Percentiles rank a stretch among this genome's conserved stretches.
Conservation (phyloP, 2,888 invertebrate species). For the Rhopalosiphum nymphaeae region DNA sequence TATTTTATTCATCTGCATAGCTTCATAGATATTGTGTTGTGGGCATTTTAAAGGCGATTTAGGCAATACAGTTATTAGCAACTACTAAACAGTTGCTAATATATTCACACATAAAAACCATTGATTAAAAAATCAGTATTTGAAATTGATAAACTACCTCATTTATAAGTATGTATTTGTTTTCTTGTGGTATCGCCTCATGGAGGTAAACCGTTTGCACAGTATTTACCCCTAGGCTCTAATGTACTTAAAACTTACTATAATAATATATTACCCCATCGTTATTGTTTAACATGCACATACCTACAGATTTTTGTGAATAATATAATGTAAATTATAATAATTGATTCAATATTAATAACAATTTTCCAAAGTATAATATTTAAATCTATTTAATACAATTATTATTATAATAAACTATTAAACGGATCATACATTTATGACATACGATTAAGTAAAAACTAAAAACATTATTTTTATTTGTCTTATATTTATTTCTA, state of each 20-base stretch:
- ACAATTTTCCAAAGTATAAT: background rate
- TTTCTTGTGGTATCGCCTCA: too few relatives aligned
- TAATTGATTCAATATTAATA: background rate
- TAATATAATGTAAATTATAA: background rate
- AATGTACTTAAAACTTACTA: background rate
- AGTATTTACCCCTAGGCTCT: too few relatives aligned
- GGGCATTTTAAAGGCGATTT: background rate
- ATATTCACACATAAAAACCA: background rate
- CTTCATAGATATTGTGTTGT: background rate
- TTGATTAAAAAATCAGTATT: background rate
- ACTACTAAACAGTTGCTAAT: background rate
- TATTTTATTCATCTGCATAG: background rate
- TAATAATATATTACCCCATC: background rate
- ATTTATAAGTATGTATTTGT: too few relatives aligned
- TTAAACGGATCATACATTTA: background rate
- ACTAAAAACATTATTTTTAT: background rate
- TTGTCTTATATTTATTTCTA: background rate
- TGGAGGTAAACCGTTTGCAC: too few relatives aligned
- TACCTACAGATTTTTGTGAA: background rate
- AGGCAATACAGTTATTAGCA: background rate
- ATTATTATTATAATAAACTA: background rate
- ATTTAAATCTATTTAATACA: background rate
- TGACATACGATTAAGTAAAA: background rate
- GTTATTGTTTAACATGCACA: background rate
- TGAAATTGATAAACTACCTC: too few relatives aligned